A percentile compares a stretch with the other conserved stretches of the same genome.
These are phyloP conservation scores for Cariama cristata DNA, from an alignment of 2,113 vertebrate species.

Conservation along the genomic window DNA sequence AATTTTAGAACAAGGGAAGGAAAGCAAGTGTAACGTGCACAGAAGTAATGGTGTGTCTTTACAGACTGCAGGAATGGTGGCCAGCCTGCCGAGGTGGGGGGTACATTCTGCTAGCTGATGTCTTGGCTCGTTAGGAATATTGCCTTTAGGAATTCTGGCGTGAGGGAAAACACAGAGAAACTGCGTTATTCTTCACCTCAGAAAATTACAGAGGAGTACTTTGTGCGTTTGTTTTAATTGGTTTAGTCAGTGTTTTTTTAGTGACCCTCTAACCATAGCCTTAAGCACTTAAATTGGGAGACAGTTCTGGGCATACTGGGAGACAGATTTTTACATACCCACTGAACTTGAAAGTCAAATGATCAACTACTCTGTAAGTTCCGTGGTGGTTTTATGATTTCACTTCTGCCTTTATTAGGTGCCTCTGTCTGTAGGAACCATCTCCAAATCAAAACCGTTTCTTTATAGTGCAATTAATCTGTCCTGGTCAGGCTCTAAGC, in stretches of 20 bases:
- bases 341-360: neutral
- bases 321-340: neutral
- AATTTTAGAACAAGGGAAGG: neutral
- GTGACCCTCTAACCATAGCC: neutral
- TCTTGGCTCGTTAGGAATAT: neutral
- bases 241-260: neutral
- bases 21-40: neutral
- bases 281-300: neutral
- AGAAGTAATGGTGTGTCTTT: neutral
- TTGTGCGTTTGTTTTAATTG: neutral
- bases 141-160: neutral
- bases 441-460: neutral
- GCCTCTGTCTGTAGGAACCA: neutral
- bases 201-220: neutral
- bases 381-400: neutral
- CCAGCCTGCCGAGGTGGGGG: fast-evolving
- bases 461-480: neutral
- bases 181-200: fast-evolving
- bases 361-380: neutral
- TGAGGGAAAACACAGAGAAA: neutral
- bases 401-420: neutral
- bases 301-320: neutral
- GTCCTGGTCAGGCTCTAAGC: neutral
- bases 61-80: neutral
- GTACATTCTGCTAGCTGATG: neutral